phyloP scores from a whole-genome alignment of 2,113 vertebrate genomes.

The Cynopterus brachyotis region DNA sequence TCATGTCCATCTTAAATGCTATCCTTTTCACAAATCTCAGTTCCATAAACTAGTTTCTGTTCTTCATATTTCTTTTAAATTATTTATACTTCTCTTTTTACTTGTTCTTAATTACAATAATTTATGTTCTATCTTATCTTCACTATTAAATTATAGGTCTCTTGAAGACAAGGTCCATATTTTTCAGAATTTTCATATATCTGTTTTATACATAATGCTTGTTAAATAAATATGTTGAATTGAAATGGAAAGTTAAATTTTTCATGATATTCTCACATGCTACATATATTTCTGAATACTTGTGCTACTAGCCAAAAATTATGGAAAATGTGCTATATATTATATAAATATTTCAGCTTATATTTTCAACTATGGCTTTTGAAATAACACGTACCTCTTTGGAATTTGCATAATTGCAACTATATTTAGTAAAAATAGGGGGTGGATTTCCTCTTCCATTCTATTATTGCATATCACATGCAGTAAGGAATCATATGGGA shows the following conservation, averaged over 20 bases:
- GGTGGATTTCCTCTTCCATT: neutral
- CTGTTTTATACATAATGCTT: neutral
- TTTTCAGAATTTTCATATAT: neutral
- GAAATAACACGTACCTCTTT: neutral
- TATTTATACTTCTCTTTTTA: neutral
- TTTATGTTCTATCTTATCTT: neutral
- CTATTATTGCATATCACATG: neutral
- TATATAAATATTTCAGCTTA: neutral
- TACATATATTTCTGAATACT: neutral
- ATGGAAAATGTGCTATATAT: neutral
- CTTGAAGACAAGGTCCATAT: neutral
- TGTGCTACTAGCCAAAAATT: neutral
- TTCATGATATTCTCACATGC: neutral
- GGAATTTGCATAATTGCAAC: neutral
- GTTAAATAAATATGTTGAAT: neutral
- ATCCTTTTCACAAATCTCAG: neutral
- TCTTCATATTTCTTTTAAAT: neutral
- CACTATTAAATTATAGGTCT: neutral
- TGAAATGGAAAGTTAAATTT: neutral
- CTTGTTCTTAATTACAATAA: neutral
- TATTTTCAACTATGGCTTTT: neutral
- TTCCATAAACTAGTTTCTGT: neutral
- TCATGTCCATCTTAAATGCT: neutral
- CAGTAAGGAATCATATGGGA: neutral
- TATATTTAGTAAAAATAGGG: neutral